Conservation (phyloP, 2,113 vertebrate genomes). For the Pachyramphus minor region DNA sequence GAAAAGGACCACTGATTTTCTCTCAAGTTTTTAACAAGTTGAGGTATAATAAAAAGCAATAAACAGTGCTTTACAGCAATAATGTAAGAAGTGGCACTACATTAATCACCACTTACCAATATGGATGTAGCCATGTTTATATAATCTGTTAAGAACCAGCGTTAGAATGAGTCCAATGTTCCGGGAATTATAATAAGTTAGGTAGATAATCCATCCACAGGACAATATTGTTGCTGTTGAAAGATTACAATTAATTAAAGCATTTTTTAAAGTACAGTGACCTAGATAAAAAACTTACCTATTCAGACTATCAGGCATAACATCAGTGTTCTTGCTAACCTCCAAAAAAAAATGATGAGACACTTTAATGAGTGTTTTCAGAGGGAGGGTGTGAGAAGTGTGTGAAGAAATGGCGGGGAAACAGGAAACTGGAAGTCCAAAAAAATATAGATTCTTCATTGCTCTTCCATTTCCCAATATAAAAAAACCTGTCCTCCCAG, state of each 20-base stretch:
- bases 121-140: slow-evolving; percentile 97
- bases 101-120: slow-evolving; percentile 82
- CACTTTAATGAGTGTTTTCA: neutral
- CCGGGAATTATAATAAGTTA: slow-evolving; percentile 98
- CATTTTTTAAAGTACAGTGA: neutral
- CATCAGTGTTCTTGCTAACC: neutral
- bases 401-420: neutral
- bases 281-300: slow-evolving; percentile 15
- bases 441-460: neutral
- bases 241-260: slow-evolving; percentile 52
- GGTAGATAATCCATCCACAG: slow-evolving; percentile 99
- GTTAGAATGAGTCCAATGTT: slow-evolving; percentile 98
- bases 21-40: neutral
- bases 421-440: neutral
- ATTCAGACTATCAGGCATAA: neutral
- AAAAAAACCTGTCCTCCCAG: neutral
- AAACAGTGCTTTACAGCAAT: neutral
- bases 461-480: neutral
- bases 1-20: neutral
- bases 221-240: slow-evolving; percentile 95
- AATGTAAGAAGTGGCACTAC: neutral
- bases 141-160: slow-evolving; percentile 92
- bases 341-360: neutral
- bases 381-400: neutral
- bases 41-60: neutral